phyloP scores from a whole-genome alignment of 64 coral and sea anemone genomes.

The Porites lutea region DNA sequence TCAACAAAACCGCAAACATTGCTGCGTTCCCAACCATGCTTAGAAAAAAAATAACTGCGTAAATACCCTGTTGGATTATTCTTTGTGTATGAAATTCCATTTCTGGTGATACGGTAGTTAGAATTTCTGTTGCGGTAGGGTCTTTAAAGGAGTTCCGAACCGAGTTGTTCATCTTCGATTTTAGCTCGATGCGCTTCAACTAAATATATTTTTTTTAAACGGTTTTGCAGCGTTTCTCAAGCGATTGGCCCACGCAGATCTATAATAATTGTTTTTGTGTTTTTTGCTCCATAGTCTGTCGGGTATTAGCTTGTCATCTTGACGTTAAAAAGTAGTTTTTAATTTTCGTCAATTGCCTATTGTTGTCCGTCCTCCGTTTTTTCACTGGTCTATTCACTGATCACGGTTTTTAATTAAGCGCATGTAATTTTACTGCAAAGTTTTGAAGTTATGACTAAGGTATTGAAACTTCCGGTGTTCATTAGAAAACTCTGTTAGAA shows the following conservation, averaged over 20 bases:
- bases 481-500: not conserved
- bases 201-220: not conserved
- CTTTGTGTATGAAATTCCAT: not conserved
- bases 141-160: not conserved
- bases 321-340: not conserved
- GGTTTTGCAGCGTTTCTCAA: not conserved
- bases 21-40: conserved; percentile 70
- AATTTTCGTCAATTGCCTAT: not conserved
- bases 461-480: not conserved
- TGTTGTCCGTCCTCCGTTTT: too few relatives aligned
- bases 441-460: not conserved
- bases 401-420: not conserved
- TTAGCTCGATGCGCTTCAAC: not conserved
- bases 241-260: not conserved
- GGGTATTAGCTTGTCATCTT: not conserved
- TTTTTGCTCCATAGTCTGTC: not conserved
- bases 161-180: not conserved
- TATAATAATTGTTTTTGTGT: not conserved
- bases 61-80: conserved; percentile 13
- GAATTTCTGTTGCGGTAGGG: not conserved
- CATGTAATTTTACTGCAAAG: not conserved
- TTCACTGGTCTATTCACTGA: not conserved
- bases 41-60: conserved; percentile 66
- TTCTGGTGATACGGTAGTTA: not conserved
- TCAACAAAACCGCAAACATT: conserved; percentile 68